phyloP scores from a whole-genome alignment of 2,888 invertebrate genomes.

The Druceiella hillmani region DNA sequence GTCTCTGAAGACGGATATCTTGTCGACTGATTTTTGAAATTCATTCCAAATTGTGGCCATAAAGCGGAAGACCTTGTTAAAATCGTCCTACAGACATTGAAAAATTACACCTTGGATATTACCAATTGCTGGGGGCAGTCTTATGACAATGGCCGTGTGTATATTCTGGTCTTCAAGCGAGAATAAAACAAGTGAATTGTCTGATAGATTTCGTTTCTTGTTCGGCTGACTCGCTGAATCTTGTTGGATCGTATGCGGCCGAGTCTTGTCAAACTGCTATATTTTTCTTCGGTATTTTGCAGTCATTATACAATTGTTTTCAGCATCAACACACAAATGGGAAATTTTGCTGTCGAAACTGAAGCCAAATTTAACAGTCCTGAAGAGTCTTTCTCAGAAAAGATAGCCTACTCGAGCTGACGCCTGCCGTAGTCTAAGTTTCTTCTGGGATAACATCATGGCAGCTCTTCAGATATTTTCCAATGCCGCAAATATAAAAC shows the following conservation, averaged over 20 bases:
- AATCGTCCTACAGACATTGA: no score
- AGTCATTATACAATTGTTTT: no score
- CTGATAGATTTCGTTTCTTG: constrained; percentile 1
- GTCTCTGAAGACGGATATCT: no score
- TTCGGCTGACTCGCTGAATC: constrained; percentile 1
- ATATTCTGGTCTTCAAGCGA: no score
- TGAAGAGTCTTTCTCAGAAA: constrained; percentile 16
- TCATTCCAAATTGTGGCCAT: no score
- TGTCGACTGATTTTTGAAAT: no score
- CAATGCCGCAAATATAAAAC: constrained; percentile 12
- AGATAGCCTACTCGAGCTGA: constrained; percentile 19
- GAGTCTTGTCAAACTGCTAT: no score
- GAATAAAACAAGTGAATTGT: neutral
- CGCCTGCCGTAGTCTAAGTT: constrained; percentile 13
- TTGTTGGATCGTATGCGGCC: neutral
- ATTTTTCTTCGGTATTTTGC: no score
- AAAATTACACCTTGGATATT: neutral
- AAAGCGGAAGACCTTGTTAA: no score
- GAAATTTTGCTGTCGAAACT: constrained; percentile 6
- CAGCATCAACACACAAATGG: neutral
- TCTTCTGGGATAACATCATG: constrained; percentile 14
- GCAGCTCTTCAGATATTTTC: constrained; percentile 11
- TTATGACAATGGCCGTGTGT: no score
- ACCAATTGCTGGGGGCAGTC: no score
- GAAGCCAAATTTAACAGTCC: constrained; percentile 11